Evolutionary conservation across 2,113 vertebrate species (phyloP).

Genomic region (Syrrhaptes paradoxus): DNA sequence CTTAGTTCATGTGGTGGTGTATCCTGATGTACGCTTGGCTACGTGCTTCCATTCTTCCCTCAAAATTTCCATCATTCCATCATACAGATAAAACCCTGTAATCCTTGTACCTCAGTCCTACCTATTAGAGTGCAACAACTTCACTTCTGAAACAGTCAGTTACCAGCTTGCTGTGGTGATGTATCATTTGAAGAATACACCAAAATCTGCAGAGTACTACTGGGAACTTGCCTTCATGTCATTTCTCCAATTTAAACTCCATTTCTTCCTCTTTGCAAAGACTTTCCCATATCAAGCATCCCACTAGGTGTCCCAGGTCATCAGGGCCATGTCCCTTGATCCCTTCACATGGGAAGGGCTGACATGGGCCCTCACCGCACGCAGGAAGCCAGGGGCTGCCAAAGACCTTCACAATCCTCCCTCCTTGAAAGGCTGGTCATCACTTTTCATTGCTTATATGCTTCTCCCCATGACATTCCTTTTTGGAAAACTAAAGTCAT

Average conservation of each 20-base stretch:
- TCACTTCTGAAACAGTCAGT: neutral
- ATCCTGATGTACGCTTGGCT: neutral
- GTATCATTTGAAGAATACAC: neutral
- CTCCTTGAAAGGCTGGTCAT: neutral
- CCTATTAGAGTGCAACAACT: neutral
- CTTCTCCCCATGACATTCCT: neutral
- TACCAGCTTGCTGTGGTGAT: fast-evolving
- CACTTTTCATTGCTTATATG: neutral
- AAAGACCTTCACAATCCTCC: neutral
- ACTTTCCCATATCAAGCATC: neutral
- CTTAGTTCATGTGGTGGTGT: fast-evolving
- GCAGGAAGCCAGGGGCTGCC: neutral
- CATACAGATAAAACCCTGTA: neutral
- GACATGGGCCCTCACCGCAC: fast-evolving
- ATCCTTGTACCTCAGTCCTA: neutral
- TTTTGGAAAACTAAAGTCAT: neutral
- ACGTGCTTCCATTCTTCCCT: neutral
- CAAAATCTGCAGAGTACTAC: neutral
- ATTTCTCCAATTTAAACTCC: neutral
- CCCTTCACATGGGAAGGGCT: neutral
- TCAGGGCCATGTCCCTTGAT: neutral
- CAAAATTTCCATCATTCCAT: neutral
- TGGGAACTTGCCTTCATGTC: fast-evolving
- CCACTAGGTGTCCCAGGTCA: neutral
- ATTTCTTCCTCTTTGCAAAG: neutral